Evolutionary conservation across 1,140 invertebrate species (phyloP), one percentile per base, ranked within the genome.

Genomic region (Drosophila nigromelanica): DNA sequence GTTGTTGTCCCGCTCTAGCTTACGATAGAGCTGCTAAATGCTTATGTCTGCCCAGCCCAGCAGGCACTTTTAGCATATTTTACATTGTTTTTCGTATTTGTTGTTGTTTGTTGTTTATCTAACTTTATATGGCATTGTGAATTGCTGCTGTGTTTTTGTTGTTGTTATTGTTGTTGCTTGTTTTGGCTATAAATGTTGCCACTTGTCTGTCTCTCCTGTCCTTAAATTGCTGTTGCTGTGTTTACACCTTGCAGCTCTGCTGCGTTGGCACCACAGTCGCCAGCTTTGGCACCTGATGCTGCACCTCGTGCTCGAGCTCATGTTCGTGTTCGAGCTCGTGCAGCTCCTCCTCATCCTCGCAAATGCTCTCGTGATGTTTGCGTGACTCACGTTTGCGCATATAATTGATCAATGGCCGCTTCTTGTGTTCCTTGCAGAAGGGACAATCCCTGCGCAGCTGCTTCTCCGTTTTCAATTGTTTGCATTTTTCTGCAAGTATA

Each of bases 391-490:
- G 93, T 69, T 91, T 92, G 21, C 93, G 92, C 74, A 94, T 93
- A 78, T 94, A 94, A 54, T 91, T 91, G 2, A 93, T 92, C 0
- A 94, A 76, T 4, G 90, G 92, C 47, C 94, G 91, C 63, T 93
- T 92, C 89, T 94, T 94, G 52, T 92, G 93, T 61, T 94, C 93
- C 54, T 93, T 93, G 75, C 94, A 94, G 37, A 94, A 92, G 3
- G 93, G 91, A 68, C 94, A 94, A 14, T 91, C 91, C 43, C 93
- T 93, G 52, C 92, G 92, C 48, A 89, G 83, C 47, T 79, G 80
- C 37, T 86, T 85, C 71, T 89, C 67, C 6, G 74, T 35, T 61
- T 90, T 89, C 30, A 78, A 30, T 73, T 90, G 85, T 64, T 73
- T 90, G 76, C 77, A 91, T 54, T 90, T 92, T 89, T 79, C 90